Evolutionary conservation across 1,140 invertebrate genomes (phyloP), one percentile per base, ranked within the genome.

Genomic region (Pogonognathellus flavescens): DNA sequence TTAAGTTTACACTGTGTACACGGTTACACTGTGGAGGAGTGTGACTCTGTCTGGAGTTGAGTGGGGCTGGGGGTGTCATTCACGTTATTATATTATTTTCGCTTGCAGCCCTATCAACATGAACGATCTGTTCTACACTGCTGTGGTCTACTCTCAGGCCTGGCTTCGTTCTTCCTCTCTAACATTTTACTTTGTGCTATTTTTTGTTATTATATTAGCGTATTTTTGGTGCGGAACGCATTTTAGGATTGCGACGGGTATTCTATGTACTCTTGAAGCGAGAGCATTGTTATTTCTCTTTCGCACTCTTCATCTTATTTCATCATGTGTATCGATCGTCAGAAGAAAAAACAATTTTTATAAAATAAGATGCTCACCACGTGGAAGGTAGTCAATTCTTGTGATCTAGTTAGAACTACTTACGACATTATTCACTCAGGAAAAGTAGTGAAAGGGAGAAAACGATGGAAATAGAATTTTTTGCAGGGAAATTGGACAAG

Each of bases 331-430:
- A 76, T 76, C 70, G 70, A 76, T 76, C 70, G 20, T n/a, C 25
- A 31, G 16, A 49, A 31, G 16, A 76, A 20, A 62, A 76, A 76
- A 76, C 70, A 76, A 76, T 76, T 76, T 76, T 76, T 76, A 76
- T 76, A 76, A 76, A 76, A 50, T 76, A 76, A 76, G n/a, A 76
- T 76, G 70, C 31, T 25, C 70, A 76, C 70, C 70, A 76, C 25
- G 41, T n/a, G 41, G 70, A 76, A 76, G 41, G 70, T 31, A 76
- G 70, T 76, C 70, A 76, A 76, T 76, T 76, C 31, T 31, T 16
- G 14, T 76, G 70, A 76, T 76, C 70, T 49, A 50, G 41, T 76
- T 76, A 76, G 25, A 76, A 49, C 70, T 76, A 76, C 70, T 76
- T 76, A 76, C 70, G 31, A 76, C 70, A 76, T 76, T 76, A 76